These are phyloP conservation scores for Penaeus monodon DNA, from an alignment of 2,888 invertebrate genomes.

Conservation along the genomic window DNA sequence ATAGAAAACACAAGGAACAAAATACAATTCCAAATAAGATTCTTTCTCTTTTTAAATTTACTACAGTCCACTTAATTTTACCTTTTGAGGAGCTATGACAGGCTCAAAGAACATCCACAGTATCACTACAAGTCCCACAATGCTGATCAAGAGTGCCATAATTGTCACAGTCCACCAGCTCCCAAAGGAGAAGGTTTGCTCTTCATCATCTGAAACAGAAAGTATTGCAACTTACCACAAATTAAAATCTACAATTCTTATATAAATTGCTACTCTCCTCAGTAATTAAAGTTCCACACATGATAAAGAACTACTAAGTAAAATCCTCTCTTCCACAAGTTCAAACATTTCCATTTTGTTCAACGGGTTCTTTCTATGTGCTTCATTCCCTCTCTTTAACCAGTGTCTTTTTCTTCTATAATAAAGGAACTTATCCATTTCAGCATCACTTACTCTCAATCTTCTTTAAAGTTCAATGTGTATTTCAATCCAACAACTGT, in stretches of 20 bases:
- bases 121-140: constrained; percentile 29
- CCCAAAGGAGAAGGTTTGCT: constrained; percentile 56
- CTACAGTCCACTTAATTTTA: not conserved
- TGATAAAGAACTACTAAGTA: not conserved
- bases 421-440: too few relatives aligned
- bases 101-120: constrained; percentile 41
- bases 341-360: not conserved
- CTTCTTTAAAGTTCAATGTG: too few relatives aligned
- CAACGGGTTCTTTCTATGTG: too few relatives aligned
- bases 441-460: too few relatives aligned
- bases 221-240: not conserved
- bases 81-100: constrained; percentile 27
- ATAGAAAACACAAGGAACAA: too few relatives aligned
- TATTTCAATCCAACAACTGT: too few relatives aligned
- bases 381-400: too few relatives aligned
- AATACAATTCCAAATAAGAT: too few relatives aligned
- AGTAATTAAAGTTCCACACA: not conserved
- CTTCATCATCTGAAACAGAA: constrained; percentile 45
- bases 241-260: too few relatives aligned
- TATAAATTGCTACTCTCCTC: too few relatives aligned
- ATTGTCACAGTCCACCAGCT: constrained; percentile 57
- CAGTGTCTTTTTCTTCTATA: too few relatives aligned
- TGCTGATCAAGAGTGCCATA: constrained; percentile 41
- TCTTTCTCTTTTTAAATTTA: too few relatives aligned
- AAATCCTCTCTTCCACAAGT: not conserved